phyloP scores from a whole-genome alignment of 1,140 invertebrate genomes.

The Laupala kohalensis region DNA sequence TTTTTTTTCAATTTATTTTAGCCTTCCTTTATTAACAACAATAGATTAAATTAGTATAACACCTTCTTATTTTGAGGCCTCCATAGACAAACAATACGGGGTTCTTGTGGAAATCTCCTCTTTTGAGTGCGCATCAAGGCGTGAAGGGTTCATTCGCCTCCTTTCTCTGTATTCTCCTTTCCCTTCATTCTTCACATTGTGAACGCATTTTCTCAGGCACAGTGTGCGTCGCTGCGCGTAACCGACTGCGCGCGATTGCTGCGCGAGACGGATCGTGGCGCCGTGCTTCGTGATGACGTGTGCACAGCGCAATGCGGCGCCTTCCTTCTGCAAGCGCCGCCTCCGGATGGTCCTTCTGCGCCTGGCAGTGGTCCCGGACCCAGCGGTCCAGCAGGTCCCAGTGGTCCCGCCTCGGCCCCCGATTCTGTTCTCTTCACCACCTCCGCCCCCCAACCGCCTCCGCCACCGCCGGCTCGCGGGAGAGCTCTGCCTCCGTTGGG shows the following conservation, averaged over 20 bases:
- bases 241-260: constrained; percentile 73
- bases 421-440: constrained; percentile 14
- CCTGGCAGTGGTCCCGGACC: too few species aligned
- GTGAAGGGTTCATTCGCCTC: too few species aligned
- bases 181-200: too few species aligned
- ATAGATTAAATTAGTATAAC: too few species aligned
- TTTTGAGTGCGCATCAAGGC: too few species aligned
- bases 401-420: constrained; percentile 33
- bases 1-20: too few species aligned
- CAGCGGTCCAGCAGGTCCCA: constrained; percentile 25
- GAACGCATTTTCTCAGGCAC: constrained; percentile 65
- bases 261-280: constrained; percentile 65
- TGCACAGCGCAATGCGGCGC: constrained; percentile 81
- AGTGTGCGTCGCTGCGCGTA: constrained; percentile 77
- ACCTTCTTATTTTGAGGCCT: too few species aligned
- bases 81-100: too few species aligned
- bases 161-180: too few species aligned
- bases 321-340: constrained; percentile 39
- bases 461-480: not conserved
- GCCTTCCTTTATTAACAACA: too few species aligned
- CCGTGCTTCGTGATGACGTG: constrained; percentile 70
- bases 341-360: too few species aligned
- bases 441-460: constrained; percentile 18
- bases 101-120: too few species aligned
- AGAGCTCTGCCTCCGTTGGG: not conserved